Evolutionary conservation across 2,888 invertebrate genomes (phyloP), one percentile per base, ranked within the genome.

Genomic region (Pandemis corylana): DNA sequence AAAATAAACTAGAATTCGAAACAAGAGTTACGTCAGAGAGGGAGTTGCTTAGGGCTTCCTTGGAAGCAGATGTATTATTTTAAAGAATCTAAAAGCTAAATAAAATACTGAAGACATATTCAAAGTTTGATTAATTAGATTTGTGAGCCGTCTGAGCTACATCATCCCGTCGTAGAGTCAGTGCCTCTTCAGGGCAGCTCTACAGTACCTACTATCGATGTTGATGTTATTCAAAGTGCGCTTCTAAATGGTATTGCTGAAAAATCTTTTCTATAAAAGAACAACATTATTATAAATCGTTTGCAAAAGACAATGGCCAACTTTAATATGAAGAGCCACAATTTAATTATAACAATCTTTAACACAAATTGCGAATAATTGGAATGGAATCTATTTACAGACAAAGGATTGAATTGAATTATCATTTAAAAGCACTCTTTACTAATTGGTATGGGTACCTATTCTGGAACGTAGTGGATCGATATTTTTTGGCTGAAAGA

Each of bases 351-450:
- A 4, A 28, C 28, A 59, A 28, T 59, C 59, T 28, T 42, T n/a
- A 42, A 41, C 7, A n/a, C 20, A n/a, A 42, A 41, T 42, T n/a
- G 13, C n/a, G 13, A 59, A 28, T 59, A 28, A 28, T 59, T 28
- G 7, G 28, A 59, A 59, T 28, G 28, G 10, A 59, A 59, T 12
- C 28, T 28, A 59, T 28, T 12, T 12, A 1, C 20, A 59, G 12
- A 59, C 28, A 59, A 59, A 56, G 56, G 56, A 56, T 56, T 56
- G 15, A 56, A 56, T 56, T 56, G 56, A 20, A 56, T 56, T 56
- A 56, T 6, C 7, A 20, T 15, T n/a, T 56, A 56, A 56, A 56
- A 20, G 15, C 56, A n/a, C 15, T 56, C 20, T 7, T 20, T 20
- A 6, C 20, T 56, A 56, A 20, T 20, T 56, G 56, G 20, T 20